These are phyloP conservation scores for Hoplostethus mediterraneus DNA, from an alignment of 2,797 vertebrate genomes.

Conservation along the genomic window DNA sequence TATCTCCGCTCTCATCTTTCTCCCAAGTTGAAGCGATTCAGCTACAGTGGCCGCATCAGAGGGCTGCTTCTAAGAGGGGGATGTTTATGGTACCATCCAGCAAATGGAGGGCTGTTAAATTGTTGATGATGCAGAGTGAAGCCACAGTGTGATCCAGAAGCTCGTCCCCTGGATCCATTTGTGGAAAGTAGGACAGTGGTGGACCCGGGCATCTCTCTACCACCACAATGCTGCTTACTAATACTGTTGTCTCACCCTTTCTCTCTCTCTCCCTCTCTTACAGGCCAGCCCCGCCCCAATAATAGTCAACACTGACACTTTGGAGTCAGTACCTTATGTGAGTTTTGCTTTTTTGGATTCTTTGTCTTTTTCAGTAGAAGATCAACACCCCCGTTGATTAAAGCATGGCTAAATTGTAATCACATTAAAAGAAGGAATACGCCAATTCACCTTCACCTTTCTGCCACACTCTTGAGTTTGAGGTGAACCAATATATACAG, in stretches of 20 bases:
- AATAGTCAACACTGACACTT: conserved; percentile 96
- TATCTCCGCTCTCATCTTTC: conserved; percentile 2
- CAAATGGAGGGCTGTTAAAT: conserved; percentile 63
- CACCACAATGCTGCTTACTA: conserved; percentile 19
- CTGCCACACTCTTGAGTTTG: background rate
- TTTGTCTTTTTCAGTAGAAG: conserved; percentile 8
- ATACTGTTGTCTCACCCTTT: conserved; percentile 30
- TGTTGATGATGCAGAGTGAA: conserved; percentile 62
- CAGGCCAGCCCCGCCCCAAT: conserved; percentile 97
- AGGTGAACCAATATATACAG: background rate
- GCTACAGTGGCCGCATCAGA: conserved; percentile 22
- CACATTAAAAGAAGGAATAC: conserved; percentile 7
- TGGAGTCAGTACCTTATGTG: conserved; percentile 97
- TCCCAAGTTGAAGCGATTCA: conserved; percentile 17
- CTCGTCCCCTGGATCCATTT: conserved; percentile 51
- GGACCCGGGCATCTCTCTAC: conserved; percentile 31
- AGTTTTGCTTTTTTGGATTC: conserved; percentile 71
- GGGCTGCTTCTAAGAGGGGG: background rate
- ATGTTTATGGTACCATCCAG: conserved; percentile 41
- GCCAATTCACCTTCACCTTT: background rate
- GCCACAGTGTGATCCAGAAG: conserved; percentile 40
- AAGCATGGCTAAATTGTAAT: conserved; percentile 7
- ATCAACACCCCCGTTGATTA: background rate
- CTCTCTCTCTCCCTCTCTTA: conserved; percentile 54
- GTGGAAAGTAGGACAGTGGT: conserved; percentile 65